A percentile compares a stretch with the other conserved stretches of the same genome.
Evolutionary conservation across 2,888 invertebrate genomes (phyloP).

Genomic region (Smittia aterrima): DNA sequence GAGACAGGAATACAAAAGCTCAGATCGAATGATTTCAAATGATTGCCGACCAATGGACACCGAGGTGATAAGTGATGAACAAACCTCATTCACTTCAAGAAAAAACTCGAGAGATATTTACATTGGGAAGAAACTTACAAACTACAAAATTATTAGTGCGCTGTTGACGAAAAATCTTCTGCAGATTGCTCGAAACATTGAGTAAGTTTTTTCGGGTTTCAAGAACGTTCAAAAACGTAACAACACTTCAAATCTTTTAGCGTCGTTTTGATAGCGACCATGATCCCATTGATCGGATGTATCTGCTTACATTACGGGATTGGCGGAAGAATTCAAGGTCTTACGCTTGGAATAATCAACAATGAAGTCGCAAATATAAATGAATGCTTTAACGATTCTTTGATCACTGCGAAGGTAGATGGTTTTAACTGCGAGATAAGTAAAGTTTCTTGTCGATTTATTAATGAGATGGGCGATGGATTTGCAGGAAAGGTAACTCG

Average conservation of each 20-base stretch:
- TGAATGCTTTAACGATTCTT: constrained; percentile 47
- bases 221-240: background rate
- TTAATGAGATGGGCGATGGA: constrained; percentile 56
- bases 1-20: constrained; percentile 45
- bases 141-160: background rate
- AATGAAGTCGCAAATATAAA: constrained; percentile 45
- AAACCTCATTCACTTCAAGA: background rate
- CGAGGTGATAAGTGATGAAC: background rate
- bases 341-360: background rate
- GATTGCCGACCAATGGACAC: background rate
- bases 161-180: background rate
- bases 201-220: background rate
- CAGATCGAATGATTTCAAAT: background rate
- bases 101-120: background rate
- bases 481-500: constrained; percentile 54
- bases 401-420: constrained; percentile 47
- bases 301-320: background rate
- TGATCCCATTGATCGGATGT: background rate
- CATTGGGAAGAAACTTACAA: background rate
- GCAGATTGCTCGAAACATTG: background rate
- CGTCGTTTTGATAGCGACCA: background rate
- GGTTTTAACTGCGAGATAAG: constrained; percentile 52
- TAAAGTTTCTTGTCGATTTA: constrained; percentile 58
- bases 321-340: background rate
- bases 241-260: too few relatives aligned